Percentiles rank a stretch among this genome's conserved stretches.
phyloP scores from a whole-genome alignment of 1,140 invertebrate species.

The Cyrtorhinus lividipennis region DNA sequence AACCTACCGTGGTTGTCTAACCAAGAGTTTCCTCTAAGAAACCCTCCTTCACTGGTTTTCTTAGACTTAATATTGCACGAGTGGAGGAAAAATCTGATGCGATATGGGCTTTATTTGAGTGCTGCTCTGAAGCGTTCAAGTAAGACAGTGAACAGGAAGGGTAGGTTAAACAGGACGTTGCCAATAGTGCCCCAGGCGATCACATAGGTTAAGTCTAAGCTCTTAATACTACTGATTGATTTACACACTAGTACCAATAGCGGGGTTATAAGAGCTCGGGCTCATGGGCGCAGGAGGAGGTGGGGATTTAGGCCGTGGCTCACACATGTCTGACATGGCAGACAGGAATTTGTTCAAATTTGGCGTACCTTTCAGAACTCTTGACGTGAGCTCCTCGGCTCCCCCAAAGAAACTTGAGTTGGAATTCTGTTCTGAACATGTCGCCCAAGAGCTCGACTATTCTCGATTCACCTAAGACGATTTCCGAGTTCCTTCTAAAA shows the following conservation, averaged over 20 bases:
- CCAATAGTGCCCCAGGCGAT: no score
- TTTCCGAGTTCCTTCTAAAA: constrained; percentile 57
- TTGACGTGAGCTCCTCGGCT: constrained; percentile 50
- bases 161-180: no score
- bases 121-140: no score
- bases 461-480: constrained; percentile 49
- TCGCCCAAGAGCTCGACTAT: constrained; percentile 55
- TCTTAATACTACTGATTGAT: no score
- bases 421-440: constrained; percentile 72
- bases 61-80: no score
- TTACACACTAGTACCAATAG: constrained; percentile 25
- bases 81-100: no score
- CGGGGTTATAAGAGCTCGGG: constrained; percentile 18
- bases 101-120: no score
- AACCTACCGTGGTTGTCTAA: no score
- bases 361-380: constrained; percentile 49
- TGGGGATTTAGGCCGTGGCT: constrained; percentile 17
- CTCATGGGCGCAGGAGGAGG: constrained; percentile 7
- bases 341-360: constrained; percentile 60
- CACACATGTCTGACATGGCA: constrained; percentile 59
- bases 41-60: no score
- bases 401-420: constrained; percentile 75
- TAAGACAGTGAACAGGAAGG: no score
- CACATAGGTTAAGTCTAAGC: no score
- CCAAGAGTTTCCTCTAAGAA: no score